Percentiles rank a stretch among this genome's conserved stretches.
These are phyloP conservation scores for Pachliopta kotzebuea DNA, from an alignment of 2,888 invertebrate species.

Conservation along the genomic window DNA sequence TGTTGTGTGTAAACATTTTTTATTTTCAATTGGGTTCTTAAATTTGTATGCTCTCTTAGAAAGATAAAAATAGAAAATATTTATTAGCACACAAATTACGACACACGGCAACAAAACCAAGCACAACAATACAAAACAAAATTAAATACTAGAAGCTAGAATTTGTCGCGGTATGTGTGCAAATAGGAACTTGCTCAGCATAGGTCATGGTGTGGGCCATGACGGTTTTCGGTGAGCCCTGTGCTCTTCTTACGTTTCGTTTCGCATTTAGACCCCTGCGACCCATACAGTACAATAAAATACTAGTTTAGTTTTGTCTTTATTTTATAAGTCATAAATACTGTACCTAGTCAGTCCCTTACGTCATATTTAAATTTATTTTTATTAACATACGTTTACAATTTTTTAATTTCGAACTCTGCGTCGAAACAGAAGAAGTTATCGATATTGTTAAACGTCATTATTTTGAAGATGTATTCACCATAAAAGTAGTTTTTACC, in stretches of 20 bases:
- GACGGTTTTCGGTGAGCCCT: too few relatives aligned
- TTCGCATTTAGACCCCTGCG: background rate
- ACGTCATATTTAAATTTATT: too few relatives aligned
- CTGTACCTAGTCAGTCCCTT: too few relatives aligned
- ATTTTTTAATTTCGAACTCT: constrained; percentile 40
- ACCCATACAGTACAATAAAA: background rate
- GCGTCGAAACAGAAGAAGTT: constrained; percentile 58
- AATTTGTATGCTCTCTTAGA: background rate
- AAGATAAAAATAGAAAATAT: too few relatives aligned
- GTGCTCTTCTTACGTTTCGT: background rate
- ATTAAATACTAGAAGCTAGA: too few relatives aligned
- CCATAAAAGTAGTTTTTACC: constrained; percentile 65
- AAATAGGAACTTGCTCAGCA: too few relatives aligned
- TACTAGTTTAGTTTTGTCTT: background rate
- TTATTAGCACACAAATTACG: too few relatives aligned
- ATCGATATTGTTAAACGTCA: constrained; percentile 50
- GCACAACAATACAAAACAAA: too few relatives aligned
- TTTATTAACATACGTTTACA: constrained; percentile 10
- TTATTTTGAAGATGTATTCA: constrained; percentile 53
- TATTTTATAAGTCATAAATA: background rate
- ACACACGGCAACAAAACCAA: too few relatives aligned
- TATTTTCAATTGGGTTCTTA: constrained; percentile 51
- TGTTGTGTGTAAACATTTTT: constrained; percentile 49
- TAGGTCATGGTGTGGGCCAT: too few relatives aligned
- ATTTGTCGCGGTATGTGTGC: too few relatives aligned